These are phyloP conservation scores for Philaethria dido DNA, from an alignment of 2,888 invertebrate genomes.

Conservation along the genomic window DNA sequence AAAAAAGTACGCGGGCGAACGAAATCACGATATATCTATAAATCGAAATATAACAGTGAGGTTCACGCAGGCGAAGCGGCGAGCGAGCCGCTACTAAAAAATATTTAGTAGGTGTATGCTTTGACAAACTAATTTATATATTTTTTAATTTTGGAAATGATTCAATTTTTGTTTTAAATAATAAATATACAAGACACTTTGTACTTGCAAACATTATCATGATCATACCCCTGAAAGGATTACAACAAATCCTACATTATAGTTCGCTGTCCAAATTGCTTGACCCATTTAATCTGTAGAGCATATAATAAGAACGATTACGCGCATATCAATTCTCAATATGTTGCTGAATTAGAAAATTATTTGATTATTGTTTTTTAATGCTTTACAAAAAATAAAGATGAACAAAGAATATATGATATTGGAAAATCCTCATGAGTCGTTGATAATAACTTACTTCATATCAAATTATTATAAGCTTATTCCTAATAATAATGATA, in stretches of 20 bases:
- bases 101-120: too few species aligned
- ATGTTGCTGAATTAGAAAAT: background rate
- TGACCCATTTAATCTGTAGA: constrained; percentile 15
- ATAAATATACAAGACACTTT: background rate
- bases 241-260: constrained; percentile 3
- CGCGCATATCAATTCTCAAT: background rate
- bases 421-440: background rate
- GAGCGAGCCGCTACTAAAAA: too few species aligned
- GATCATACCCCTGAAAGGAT: background rate
- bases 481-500: background rate
- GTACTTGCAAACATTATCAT: background rate
- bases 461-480: too few species aligned
- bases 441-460: background rate
- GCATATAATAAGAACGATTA: constrained; percentile 14
- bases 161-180: too few species aligned
- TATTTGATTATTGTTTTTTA: background rate
- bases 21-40: too few species aligned
- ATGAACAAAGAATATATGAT: background rate
- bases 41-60: too few species aligned
- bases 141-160: too few species aligned
- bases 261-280: constrained; percentile 17
- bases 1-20: too few species aligned
- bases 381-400: background rate
- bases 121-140: too few species aligned
- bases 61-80: too few species aligned